Evolutionary conservation across 2,797 vertebrate species (phyloP).

Genomic region (Sphaeramia orbicularis): DNA sequence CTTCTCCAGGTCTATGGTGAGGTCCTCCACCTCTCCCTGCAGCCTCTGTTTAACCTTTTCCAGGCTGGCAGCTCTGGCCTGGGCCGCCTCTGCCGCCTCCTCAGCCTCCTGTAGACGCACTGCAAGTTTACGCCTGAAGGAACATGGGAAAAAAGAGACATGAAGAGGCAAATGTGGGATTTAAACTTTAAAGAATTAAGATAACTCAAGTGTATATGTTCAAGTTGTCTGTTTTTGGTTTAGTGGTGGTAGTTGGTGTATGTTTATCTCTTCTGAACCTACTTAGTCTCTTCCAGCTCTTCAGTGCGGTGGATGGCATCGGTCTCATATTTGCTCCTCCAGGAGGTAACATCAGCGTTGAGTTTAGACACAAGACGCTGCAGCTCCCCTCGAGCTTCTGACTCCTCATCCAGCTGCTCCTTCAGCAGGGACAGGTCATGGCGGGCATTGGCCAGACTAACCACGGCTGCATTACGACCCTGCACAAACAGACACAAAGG

Average conservation of each 20-base stretch:
- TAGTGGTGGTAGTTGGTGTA: background rate
- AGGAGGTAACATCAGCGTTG: slow-evolving; percentile 78
- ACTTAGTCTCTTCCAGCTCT: slow-evolving; percentile 78
- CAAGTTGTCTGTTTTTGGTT: background rate
- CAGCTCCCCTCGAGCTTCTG: slow-evolving; percentile 76
- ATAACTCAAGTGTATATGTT: too few relatives aligned
- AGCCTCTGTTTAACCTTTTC: slow-evolving; percentile 86
- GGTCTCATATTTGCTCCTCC: slow-evolving; percentile 82
- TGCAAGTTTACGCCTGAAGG: slow-evolving; percentile 77
- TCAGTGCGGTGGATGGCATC: slow-evolving; percentile 79
- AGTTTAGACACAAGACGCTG: slow-evolving; percentile 83
- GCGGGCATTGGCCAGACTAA: slow-evolving; percentile 71
- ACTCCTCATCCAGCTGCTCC: slow-evolving; percentile 84
- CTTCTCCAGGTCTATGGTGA: slow-evolving; percentile 84
- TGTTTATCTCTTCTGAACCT: slow-evolving; percentile 4
- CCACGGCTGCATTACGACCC: slow-evolving; percentile 62
- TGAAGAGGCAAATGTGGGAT: background rate
- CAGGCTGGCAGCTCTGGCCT: slow-evolving; percentile 75
- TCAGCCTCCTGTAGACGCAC: slow-evolving; percentile 83
- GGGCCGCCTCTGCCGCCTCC: slow-evolving; percentile 76
- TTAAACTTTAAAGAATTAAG: slow-evolving; percentile 7
- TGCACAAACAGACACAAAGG: slow-evolving; percentile 8
- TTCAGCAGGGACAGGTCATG: slow-evolving; percentile 79
- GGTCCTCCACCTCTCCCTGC: slow-evolving; percentile 83
- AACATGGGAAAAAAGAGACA: slow-evolving; percentile 24